Evolutionary conservation across 30 jellyfish, hydroid and myxozoan species (phyloP).

Genomic region (Rhopilema esculentum): DNA sequence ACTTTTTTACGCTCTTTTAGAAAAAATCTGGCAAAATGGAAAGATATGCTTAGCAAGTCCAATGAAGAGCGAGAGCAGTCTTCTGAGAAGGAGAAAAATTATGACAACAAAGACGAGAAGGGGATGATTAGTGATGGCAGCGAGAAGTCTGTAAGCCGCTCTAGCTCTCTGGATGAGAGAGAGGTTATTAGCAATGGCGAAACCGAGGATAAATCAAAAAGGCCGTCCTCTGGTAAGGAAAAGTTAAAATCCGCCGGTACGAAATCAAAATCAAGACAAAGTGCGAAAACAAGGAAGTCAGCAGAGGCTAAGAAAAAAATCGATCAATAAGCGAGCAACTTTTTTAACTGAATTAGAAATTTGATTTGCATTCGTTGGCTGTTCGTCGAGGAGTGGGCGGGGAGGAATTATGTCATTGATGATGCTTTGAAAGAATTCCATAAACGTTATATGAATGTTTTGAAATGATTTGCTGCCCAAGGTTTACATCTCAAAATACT

Average conservation of each 20-base stretch:
- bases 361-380: not conserved
- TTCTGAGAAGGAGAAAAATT: conserved; percentile 9
- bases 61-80: conserved; percentile 67
- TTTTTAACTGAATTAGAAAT: not conserved
- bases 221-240: conserved; percentile 43
- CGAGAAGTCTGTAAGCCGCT: conserved; percentile 41
- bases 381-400: not conserved
- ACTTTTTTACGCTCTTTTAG: conserved; percentile 22
- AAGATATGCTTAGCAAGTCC: conserved; percentile 77
- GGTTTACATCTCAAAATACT: too few species aligned
- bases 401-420: not conserved
- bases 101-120: conserved; percentile 3
- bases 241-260: conserved; percentile 36
- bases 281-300: conserved; percentile 30
- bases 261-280: conserved; percentile 6
- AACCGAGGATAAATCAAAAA: conserved; percentile 17
- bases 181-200: conserved; percentile 52
- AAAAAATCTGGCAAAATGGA: conserved; percentile 73
- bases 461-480: too few species aligned
- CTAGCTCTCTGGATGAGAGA: conserved; percentile 61
- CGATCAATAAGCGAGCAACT: not conserved
- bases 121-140: conserved; percentile 16
- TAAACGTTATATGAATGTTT: too few species aligned
- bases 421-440: too few species aligned
- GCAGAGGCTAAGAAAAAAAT: conserved; percentile 24